These are phyloP conservation scores for Danaus melanippus DNA, from an alignment of 1,140 invertebrate species.

Conservation along the genomic window DNA sequence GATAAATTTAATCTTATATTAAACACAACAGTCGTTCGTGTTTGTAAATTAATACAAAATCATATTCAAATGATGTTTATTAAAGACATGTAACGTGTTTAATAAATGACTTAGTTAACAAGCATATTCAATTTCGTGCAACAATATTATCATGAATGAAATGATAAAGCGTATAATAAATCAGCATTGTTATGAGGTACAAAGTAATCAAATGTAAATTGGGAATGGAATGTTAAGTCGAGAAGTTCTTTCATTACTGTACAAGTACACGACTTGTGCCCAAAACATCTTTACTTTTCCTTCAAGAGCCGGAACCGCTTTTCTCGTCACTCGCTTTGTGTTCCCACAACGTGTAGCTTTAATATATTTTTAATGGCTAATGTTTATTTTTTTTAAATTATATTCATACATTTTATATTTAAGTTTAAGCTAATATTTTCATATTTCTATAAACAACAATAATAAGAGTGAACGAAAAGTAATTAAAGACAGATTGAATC, in stretches of 20 bases:
- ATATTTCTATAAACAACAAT: conserved; percentile 22
- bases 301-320: conserved; percentile 36
- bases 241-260: conserved; percentile 21
- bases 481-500: conserved; percentile 42
- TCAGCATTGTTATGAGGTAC: too few relatives aligned
- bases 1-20: too few relatives aligned
- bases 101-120: too few relatives aligned
- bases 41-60: too few relatives aligned
- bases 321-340: conserved; percentile 41
- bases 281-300: conserved; percentile 49
- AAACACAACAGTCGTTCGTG: too few relatives aligned
- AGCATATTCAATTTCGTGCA: too few relatives aligned
- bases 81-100: too few relatives aligned
- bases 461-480: conserved; percentile 28
- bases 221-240: conserved; percentile 7
- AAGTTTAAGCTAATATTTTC: not conserved
- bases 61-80: too few relatives aligned
- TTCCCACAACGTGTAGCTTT: conserved; percentile 16
- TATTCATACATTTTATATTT: conserved; percentile 3
- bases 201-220: too few relatives aligned
- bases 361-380: conserved; percentile 12
- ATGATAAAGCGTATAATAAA: too few relatives aligned
- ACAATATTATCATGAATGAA: too few relatives aligned
- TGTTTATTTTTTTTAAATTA: conserved; percentile 4
- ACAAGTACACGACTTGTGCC: conserved; percentile 25